phyloP scores from a whole-genome alignment of 2,888 invertebrate species.

The Diaperis boleti region DNA sequence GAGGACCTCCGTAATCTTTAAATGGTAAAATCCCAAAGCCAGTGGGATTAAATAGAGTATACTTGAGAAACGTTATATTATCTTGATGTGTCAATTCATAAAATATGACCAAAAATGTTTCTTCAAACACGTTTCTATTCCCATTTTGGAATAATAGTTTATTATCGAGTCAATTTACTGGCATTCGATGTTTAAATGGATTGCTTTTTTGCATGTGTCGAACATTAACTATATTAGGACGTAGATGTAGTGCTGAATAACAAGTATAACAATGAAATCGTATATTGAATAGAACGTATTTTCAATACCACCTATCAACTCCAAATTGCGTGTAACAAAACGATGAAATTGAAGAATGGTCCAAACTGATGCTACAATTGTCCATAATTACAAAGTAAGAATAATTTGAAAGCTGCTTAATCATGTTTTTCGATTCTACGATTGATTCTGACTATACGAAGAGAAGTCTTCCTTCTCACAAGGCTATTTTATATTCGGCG shows the following conservation, averaged over 20 bases:
- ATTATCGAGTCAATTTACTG: no score
- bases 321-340: slow-evolving; percentile 22
- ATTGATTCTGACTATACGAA: slow-evolving; percentile 7
- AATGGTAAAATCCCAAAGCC: neutral
- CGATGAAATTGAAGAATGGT: slow-evolving; percentile 23
- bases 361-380: slow-evolving; percentile 24
- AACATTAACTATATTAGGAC: slow-evolving; percentile 22
- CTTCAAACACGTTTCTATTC: neutral
- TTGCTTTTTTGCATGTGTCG: slow-evolving; percentile 15
- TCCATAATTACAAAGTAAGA: slow-evolving; percentile 32
- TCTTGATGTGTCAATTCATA: slow-evolving; percentile 1
- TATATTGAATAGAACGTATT: slow-evolving; percentile 26
- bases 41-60: no score
- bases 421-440: slow-evolving; percentile 25
- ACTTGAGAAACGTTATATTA: no score
- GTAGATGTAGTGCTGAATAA: slow-evolving; percentile 26
- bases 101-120: slow-evolving; percentile 10
- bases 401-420: slow-evolving; percentile 22
- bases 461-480: slow-evolving; percentile 19
- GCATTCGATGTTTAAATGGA: slow-evolving; percentile 10
- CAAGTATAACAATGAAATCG: slow-evolving; percentile 22
- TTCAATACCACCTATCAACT: slow-evolving; percentile 32
- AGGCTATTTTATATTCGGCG: slow-evolving; percentile 43
- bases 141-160: slow-evolving; percentile 17
- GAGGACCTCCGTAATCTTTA: slow-evolving; percentile 14